Evolutionary conservation across 2,113 vertebrate genomes (phyloP), one percentile per base, ranked within the genome.

Genomic region (Sorex araneus): DNA sequence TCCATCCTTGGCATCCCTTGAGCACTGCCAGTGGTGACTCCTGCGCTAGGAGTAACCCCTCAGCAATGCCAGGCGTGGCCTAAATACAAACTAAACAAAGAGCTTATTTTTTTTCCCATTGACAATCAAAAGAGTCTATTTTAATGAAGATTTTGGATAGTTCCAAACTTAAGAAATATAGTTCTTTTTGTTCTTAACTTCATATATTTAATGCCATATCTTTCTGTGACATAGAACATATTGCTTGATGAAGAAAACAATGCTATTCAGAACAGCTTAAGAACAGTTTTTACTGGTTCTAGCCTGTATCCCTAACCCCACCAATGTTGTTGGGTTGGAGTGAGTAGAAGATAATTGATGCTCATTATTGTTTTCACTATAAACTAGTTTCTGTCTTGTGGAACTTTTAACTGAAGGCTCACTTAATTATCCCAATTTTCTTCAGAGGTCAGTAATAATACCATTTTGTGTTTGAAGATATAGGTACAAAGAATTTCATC

Each of bases 381-480:
- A 19, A 82, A 19, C 15, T 70, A 54, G 28, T 2, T 45, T 45
- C 40, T 67, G 4, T 71, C 60, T 80, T 64, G 13, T 0, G n/a
- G 43, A 60, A 73, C 30, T 71, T 76, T 67, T 77, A 81, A 66
- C 5, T 75, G 64, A 76, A 81, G 54, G 70, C 69, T 91, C 13
- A 67, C 25, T 78, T 74, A 40, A 47, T 71, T 79, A 47, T 94
- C 76, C 34, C n/a, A 87, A n/a, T 25, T 43, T n/a, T 15, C 0
- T 57, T 60, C n/a, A 8, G 40, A 19, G 9, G 73, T 45, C 16
- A 23, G 10, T 32, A 34, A 25, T 74, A 15, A 0, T 3, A 50
- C 34, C 30, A 28, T 19, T 86, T 45, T 40, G 32, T 64, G 71
- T 15, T 3, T n/a, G 67, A 67, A n/a, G 30, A 78, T 69, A 54